Conservation (phyloP, 2,797 vertebrate species). For the Tinamus major region DNA sequence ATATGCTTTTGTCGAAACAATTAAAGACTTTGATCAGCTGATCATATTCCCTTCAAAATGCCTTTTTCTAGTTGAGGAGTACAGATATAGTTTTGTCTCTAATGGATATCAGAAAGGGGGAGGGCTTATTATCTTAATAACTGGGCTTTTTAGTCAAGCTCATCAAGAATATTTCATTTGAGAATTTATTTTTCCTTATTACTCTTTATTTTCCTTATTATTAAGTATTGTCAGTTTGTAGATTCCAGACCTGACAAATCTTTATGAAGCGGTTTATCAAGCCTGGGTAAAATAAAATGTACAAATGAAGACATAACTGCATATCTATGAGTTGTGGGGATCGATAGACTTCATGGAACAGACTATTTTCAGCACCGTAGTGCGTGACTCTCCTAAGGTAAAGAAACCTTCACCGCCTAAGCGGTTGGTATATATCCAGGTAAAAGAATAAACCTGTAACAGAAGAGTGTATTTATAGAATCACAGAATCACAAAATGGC, state of each 20-base stretch:
- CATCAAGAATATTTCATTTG: neutral
- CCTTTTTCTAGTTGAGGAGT: neutral
- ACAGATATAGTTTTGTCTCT: neutral
- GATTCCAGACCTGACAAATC: neutral
- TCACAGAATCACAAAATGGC: too few species aligned
- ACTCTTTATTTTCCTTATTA: too few species aligned
- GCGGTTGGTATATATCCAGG: neutral
- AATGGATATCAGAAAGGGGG: neutral
- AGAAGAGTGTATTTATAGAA: neutral
- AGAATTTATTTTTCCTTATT: neutral
- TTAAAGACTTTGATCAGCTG: neutral
- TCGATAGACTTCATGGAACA: fast-evolving
- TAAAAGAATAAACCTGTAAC: neutral
- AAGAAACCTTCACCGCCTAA: neutral
- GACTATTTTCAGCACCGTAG: neutral
- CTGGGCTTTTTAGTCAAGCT: neutral
- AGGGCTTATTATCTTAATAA: neutral
- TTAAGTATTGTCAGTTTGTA: neutral
- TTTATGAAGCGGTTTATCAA: neutral
- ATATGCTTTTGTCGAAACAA: neutral
- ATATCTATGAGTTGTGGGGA: neutral
- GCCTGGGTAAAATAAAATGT: neutral
- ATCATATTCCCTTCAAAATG: neutral
- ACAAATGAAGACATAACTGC: neutral
- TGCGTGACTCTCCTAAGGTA: neutral